phyloP scores from a whole-genome alignment of 2,888 invertebrate genomes.

The Aproaerema taeniolella region DNA sequence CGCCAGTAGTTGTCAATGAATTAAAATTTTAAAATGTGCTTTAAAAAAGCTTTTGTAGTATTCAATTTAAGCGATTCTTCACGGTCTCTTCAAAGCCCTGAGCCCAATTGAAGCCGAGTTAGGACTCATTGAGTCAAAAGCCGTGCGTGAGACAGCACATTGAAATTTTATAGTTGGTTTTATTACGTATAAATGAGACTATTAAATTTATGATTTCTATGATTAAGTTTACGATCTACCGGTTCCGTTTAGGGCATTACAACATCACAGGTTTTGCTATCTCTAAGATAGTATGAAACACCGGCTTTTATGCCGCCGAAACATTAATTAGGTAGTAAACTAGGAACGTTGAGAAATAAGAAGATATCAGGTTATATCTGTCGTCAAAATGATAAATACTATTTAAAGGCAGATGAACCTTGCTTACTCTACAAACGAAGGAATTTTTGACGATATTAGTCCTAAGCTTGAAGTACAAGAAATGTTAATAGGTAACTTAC shows the following conservation, averaged over 20 bases:
- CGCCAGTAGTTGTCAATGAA: too few relatives aligned
- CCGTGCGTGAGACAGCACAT: conserved; percentile 58
- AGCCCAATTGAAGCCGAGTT: conserved; percentile 65
- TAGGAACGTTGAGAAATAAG: conserved; percentile 30
- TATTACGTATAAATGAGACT: conserved; percentile 69
- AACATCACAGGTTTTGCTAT: conserved; percentile 38
- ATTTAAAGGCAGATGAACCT: conserved; percentile 19
- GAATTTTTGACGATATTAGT: too few relatives aligned
- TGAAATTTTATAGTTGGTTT: conserved; percentile 67
- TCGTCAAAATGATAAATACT: conserved; percentile 34
- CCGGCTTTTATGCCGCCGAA: conserved; percentile 33
- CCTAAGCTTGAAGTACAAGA: too few relatives aligned
- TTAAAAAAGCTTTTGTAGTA: conserved; percentile 41
- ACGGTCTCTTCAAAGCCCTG: conserved; percentile 55
- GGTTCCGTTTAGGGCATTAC: conserved; percentile 39
- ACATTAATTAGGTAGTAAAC: conserved; percentile 52
- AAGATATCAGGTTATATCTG: conserved; percentile 38
- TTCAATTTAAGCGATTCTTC: conserved; percentile 62
- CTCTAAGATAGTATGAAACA: conserved; percentile 31
- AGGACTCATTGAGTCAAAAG: conserved; percentile 58
- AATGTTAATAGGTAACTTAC: too few relatives aligned
- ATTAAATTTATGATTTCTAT: conserved; percentile 65
- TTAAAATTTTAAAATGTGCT: neutral
- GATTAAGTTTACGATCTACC: conserved; percentile 60
- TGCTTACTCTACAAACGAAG: neutral